Evolutionary conservation across 64 coral and sea anemone genomes (phyloP), one percentile per base, ranked within the genome.

Genomic region (Dendrophyllia cribrosa): DNA sequence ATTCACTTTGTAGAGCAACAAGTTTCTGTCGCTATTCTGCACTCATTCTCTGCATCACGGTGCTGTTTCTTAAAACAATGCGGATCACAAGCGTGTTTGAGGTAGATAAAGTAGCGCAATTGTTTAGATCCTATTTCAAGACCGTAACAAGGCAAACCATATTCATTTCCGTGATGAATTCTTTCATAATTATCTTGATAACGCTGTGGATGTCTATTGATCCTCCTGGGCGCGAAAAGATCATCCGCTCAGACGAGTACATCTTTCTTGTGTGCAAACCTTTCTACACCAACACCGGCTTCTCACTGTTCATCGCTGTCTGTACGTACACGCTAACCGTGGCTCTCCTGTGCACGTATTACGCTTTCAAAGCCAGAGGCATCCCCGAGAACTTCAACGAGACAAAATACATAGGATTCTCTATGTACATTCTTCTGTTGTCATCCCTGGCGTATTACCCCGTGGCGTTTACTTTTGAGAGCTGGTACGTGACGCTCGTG

Each of bases 381-480:
- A 34, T 34, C 34, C 34, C 34, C 34, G 34, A 34, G 34, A 34
- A 34, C 34, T 34, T 34, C 34, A 34, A 34, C 34, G 34, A 34
- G 34, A 34, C 34, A 34, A 34, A 34, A 34, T 34, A 34, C 34
- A 34, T 34, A 34, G 34, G 34, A 34, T 34, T 34, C 34, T 34
- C 34, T 34, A 34, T 34, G 34, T 34, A 34, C 34, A 34, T 34
- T 34, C 82, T 88, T 9, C 43, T 90, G 7, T 68, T 95, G 9
- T 95, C 93, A 0, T 95, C 88, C 64, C 16, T 95, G 3, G 82
- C 87, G 5, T 95, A 90, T 13, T 90, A 85, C 59, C 93, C 93
- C 0, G 34, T 34, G 34, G 34, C 34, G 34, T 34, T 34, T 34
- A 34, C 34, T 34, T 34, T 34, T 34, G 34, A 34, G 34, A 34